Evolutionary conservation across 2,797 vertebrate genomes (phyloP).

Genomic region (Denticeps clupeoides): DNA sequence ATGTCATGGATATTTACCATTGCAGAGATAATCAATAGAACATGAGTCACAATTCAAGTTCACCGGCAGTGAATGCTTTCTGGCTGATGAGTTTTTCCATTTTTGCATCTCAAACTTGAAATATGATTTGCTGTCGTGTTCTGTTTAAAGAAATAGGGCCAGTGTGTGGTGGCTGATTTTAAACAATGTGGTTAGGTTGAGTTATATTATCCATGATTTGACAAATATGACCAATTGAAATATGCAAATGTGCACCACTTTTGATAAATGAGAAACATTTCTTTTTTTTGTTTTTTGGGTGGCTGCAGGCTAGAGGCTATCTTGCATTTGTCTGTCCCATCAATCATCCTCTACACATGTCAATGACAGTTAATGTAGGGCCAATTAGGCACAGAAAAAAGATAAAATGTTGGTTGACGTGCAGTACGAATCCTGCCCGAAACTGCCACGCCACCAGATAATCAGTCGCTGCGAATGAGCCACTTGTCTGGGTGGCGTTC

Average conservation of each 20-base stretch:
- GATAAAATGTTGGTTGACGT: slow-evolving; percentile 1
- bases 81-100: slow-evolving; percentile 6
- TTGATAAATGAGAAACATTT: slow-evolving; percentile 18
- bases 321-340: slow-evolving; percentile 9
- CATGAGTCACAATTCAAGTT: slow-evolving; percentile 12
- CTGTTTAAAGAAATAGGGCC: slow-evolving; percentile 1
- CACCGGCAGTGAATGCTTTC: too few relatives aligned
- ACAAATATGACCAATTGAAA: slow-evolving; percentile 19
- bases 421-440: not conserved
- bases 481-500: not conserved
- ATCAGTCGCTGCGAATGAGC: not conserved
- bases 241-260: slow-evolving; percentile 18
- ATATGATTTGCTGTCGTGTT: slow-evolving; percentile 18
- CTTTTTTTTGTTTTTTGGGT: slow-evolving; percentile 14
- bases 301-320: slow-evolving; percentile 2
- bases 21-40: slow-evolving; percentile 7
- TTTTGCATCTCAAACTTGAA: not conserved
- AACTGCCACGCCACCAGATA: not conserved
- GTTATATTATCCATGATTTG: slow-evolving; percentile 7
- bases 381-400: slow-evolving; percentile 13
- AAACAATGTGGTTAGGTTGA: slow-evolving; percentile 16
- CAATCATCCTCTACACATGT: slow-evolving; percentile 14
- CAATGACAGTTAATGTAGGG: slow-evolving; percentile 9
- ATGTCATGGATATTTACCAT: slow-evolving; percentile 12
- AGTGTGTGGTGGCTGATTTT: slow-evolving; percentile 16